Percentiles rank a stretch among this genome's conserved stretches.
phyloP scores from a whole-genome alignment of 2,113 vertebrate genomes.

The Dasyornis broadbenti region DNA sequence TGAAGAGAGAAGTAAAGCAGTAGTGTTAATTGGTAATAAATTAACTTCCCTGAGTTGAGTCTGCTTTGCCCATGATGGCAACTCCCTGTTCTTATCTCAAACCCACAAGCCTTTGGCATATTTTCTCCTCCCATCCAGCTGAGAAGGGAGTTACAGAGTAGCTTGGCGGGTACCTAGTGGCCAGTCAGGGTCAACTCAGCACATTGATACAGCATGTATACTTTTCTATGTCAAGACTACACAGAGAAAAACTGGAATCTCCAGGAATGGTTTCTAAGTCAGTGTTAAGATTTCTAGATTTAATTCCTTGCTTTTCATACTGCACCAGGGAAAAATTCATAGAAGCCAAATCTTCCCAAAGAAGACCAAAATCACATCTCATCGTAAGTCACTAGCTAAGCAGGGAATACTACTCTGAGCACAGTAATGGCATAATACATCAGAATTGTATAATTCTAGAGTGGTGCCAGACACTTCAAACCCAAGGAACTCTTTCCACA shows the following conservation, averaged over 20 bases:
- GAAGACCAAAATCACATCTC: not conserved
- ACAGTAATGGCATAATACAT: not conserved
- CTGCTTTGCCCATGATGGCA: not conserved
- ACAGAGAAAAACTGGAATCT: not conserved
- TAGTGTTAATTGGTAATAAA: not conserved
- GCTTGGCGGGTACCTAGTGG: not conserved
- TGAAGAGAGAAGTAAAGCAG: not conserved
- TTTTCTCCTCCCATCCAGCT: not conserved
- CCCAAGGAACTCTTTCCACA: not conserved
- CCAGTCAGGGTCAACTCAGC: not conserved
- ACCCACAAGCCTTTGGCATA: rapidly evolving
- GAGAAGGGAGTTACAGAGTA: not conserved
- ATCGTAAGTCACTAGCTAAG: not conserved
- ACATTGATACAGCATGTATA: not conserved
- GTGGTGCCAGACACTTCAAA: not conserved
- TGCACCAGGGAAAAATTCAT: not conserved
- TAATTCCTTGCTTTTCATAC: not conserved
- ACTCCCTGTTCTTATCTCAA: not conserved
- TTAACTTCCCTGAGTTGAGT: not conserved
- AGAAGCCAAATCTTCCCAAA: not conserved
- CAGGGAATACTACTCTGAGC: not conserved
- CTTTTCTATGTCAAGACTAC: not conserved
- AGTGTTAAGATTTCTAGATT: not conserved
- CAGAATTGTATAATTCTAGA: not conserved
- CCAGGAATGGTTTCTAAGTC: not conserved